Conservation (phyloP, 2,113 vertebrate species). For the Columba janthina region DNA sequence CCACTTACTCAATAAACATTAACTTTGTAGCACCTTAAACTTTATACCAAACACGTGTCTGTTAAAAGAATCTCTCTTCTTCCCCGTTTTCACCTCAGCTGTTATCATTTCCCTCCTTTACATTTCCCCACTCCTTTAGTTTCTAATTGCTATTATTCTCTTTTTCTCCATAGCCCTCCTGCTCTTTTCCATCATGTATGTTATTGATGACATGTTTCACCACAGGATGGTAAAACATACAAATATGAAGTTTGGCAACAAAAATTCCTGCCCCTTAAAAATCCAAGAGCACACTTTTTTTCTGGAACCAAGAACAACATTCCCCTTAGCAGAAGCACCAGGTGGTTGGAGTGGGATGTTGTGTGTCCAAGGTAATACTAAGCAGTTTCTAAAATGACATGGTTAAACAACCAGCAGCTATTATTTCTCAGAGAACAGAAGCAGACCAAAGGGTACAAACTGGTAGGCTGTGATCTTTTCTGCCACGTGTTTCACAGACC, state of each 20-base stretch:
- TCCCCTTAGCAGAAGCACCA: background rate
- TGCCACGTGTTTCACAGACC: background rate
- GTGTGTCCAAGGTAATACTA: background rate
- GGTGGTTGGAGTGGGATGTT: background rate
- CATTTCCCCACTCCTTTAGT: background rate
- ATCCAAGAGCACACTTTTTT: background rate
- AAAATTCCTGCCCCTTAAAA: background rate
- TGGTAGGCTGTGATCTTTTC: background rate
- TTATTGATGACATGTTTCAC: background rate
- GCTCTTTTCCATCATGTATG: background rate
- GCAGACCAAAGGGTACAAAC: background rate
- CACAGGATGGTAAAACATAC: background rate
- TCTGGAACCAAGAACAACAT: background rate
- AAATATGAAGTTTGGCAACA: background rate
- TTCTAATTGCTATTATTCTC: background rate
- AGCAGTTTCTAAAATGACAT: background rate
- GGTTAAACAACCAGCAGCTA: background rate
- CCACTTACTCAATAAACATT: conserved; percentile 13
- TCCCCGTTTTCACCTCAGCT: background rate
- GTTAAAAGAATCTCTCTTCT: background rate
- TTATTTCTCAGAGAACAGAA: background rate
- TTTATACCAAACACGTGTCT: background rate
- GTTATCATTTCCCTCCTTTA: background rate
- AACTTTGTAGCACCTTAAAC: background rate
- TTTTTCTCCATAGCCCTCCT: background rate